Evolutionary conservation across 1,140 invertebrate species (phyloP), one percentile per base, ranked within the genome.

Genomic region (Cryptotermes secundus): DNA sequence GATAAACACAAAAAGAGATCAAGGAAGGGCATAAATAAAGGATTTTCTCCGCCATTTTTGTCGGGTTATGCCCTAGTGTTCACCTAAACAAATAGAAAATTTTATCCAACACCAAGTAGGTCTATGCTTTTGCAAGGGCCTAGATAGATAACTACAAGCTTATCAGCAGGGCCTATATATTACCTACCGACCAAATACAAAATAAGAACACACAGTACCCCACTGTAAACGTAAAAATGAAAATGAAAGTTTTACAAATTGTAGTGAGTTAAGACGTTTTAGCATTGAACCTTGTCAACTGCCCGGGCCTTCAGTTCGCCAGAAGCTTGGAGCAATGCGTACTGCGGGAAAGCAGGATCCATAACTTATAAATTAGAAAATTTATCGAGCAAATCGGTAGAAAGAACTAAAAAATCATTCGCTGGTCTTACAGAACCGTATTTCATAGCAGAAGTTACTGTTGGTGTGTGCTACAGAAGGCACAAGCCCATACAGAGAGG

Each of bases 361-460:
- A 72, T 72, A 72, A 72, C 59, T 72, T 72, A 72, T 72, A 72
- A 72, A 72, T 72, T 72, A 72, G 59, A 72, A 72, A 72, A 72
- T 72, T 72, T 72, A 72, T 72, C 59, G 59, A 72, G 59, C 59
- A 72, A 72, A 72, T 72, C 59, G 59, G 59, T 31, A 72, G 59
- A 72, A 72, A 72, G 59, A 72, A 72, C 26, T 72, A 31, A 72
- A n/a, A n/a, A 72, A 72, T 72, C 59, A 26, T 72, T 72, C 59
- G 45, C 45, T 19, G 45, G 45, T 49, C 45, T 42, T 19, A 72
- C 59, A 31, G n/a, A 72, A 72, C 59, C 59, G 31, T 72, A 72
- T 72, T 72, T 72, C 59, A 72, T 72, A 72, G 59, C 59, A 6
- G 59, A 72, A 72, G 59, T 31, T 72, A 14, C 59, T 72, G 59